These are phyloP conservation scores for Omphaloscelis lunosa DNA, from an alignment of 2,888 invertebrate species.

Conservation along the genomic window DNA sequence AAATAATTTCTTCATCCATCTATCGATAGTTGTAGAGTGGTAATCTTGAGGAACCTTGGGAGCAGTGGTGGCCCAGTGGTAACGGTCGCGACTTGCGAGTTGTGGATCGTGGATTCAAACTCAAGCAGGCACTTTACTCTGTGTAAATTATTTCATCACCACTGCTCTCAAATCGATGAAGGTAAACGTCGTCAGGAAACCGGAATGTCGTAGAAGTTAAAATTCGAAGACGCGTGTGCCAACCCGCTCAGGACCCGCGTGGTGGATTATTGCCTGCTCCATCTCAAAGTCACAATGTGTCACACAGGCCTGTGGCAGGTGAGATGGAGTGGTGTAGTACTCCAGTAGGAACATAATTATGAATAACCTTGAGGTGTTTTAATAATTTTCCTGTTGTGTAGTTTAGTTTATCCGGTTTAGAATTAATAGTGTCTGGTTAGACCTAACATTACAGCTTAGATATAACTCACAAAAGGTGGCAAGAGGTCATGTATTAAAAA, in stretches of 20 bases:
- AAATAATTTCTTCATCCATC: slow-evolving; percentile 50
- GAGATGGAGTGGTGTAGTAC: too few relatives aligned
- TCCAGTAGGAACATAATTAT: neutral
- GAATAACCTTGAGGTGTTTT: neutral
- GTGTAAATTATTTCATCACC: neutral
- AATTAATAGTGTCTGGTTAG: neutral
- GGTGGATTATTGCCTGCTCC: neutral
- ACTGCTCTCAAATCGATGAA: neutral
- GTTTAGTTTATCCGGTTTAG: neutral
- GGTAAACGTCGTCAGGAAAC: neutral
- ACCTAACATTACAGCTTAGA: neutral
- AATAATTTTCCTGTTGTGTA: slow-evolving; percentile 7
- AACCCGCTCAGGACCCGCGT: neutral
- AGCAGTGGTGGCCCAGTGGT: neutral
- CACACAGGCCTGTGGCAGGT: too few relatives aligned
- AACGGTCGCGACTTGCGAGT: neutral
- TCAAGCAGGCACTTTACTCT: neutral
- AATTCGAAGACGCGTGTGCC: neutral
- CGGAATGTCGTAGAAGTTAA: neutral
- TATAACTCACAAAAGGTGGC: neutral
- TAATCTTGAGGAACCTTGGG: slow-evolving; percentile 5
- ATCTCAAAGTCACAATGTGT: too few relatives aligned
- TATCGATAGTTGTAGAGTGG: slow-evolving; percentile 14
- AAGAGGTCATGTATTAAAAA: neutral
- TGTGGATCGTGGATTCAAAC: neutral